phyloP scores from a whole-genome alignment of 1,140 invertebrate genomes.

The Helicoverpa armigera region DNA sequence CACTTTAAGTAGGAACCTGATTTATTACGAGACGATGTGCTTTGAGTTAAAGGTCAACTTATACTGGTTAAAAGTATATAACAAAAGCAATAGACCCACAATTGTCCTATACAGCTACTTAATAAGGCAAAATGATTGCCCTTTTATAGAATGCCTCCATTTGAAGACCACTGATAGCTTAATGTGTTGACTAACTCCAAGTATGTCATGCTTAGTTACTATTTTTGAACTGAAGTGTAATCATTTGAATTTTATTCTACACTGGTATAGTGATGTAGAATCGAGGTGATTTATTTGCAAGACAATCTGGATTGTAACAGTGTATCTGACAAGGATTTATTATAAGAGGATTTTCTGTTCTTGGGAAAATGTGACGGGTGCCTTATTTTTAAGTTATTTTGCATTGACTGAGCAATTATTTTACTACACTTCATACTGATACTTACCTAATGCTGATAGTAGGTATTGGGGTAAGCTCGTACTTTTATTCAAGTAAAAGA shows the following conservation, averaged over 20 bases:
- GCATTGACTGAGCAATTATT: background rate
- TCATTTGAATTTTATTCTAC: background rate
- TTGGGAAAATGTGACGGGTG: background rate
- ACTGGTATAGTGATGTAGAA: background rate
- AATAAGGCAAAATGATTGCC: constrained; percentile 50
- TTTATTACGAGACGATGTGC: constrained; percentile 13
- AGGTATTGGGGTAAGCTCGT: too few relatives aligned
- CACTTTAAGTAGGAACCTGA: constrained; percentile 4
- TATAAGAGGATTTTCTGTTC: background rate
- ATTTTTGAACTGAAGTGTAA: background rate
- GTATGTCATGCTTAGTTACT: background rate
- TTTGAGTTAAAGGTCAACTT: constrained; percentile 17
- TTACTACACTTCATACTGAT: too few relatives aligned
- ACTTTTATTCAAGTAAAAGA: background rate
- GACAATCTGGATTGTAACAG: constrained; percentile 1
- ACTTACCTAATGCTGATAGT: too few relatives aligned
- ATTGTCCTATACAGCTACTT: constrained; percentile 48
- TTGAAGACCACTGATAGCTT: constrained; percentile 30
- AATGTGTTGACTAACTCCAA: constrained; percentile 12
- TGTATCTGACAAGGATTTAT: constrained; percentile 22
- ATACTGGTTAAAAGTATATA: constrained; percentile 29
- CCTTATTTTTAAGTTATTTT: background rate
- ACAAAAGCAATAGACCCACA: constrained; percentile 26
- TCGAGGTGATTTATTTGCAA: constrained; percentile 3
- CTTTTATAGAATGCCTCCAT: constrained; percentile 28